These are phyloP conservation scores for Epizoanthus fatuus DNA, from an alignment of 92 coral and sea anemone species.

Conservation along the genomic window DNA sequence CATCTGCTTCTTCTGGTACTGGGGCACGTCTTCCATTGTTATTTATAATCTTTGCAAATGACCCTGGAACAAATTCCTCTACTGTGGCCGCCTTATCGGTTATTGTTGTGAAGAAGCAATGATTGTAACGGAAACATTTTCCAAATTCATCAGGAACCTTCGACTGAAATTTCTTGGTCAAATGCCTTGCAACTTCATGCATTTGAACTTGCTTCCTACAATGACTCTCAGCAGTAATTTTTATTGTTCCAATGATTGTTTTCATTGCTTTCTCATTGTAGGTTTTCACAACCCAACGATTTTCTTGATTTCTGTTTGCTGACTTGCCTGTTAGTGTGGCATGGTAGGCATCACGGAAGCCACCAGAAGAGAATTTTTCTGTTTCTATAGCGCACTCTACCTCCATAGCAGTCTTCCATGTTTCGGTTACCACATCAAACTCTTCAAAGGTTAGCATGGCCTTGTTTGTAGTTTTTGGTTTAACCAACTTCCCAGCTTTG, in stretches of 20 bases:
- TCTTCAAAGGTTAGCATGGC: slow-evolving; percentile 64
- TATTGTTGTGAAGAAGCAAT: slow-evolving; percentile 59
- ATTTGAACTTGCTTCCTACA: slow-evolving; percentile 68
- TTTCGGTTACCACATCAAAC: slow-evolving; percentile 64
- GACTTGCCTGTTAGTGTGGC: slow-evolving; percentile 19
- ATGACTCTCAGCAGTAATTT: slow-evolving; percentile 55
- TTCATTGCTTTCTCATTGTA: slow-evolving; percentile 54
- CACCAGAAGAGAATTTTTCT: slow-evolving; percentile 77
- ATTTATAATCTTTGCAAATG: slow-evolving; percentile 67
- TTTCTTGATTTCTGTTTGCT: slow-evolving; percentile 13
- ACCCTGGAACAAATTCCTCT: slow-evolving; percentile 74
- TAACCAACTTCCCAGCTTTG: slow-evolving; percentile 77
- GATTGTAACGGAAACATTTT: slow-evolving; percentile 69
- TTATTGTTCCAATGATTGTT: slow-evolving; percentile 42
- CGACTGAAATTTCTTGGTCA: slow-evolving; percentile 56
- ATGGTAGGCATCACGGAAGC: slow-evolving; percentile 57
- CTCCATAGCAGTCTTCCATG: slow-evolving; percentile 67
- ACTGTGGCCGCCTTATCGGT: slow-evolving; percentile 67
- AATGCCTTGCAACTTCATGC: slow-evolving; percentile 76
- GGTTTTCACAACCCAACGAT: slow-evolving; percentile 55
- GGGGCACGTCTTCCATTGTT: slow-evolving; percentile 63
- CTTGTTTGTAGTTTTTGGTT: slow-evolving; percentile 61
- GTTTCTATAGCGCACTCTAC: slow-evolving; percentile 52
- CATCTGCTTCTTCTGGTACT: slow-evolving; percentile 55
- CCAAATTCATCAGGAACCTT: slow-evolving; percentile 63